A percentile compares a stretch with the other conserved stretches of the same genome.
These are phyloP conservation scores for Himalopsyche anomala DNA, from an alignment of 2,888 invertebrate species.

Conservation along the genomic window DNA sequence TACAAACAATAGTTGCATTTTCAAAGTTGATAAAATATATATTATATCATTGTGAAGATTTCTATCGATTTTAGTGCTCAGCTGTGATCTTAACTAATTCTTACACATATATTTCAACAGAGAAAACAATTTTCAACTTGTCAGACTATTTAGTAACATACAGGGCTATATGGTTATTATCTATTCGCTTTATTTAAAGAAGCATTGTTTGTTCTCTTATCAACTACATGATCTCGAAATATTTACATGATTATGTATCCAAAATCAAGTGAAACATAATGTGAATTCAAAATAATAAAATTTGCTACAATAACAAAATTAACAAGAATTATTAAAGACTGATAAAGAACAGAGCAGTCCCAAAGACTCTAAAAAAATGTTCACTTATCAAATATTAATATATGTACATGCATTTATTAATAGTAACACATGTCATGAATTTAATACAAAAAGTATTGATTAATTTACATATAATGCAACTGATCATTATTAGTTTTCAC, in stretches of 20 bases:
- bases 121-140: not conserved
- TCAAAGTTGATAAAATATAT: not conserved
- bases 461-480: too few relatives aligned
- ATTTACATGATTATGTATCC: not conserved
- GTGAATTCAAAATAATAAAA: too few relatives aligned
- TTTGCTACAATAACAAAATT: too few relatives aligned
- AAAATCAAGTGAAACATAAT: too few relatives aligned
- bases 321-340: too few relatives aligned
- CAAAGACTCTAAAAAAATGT: too few relatives aligned
- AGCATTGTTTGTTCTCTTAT: conserved; percentile 2
- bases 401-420: too few relatives aligned
- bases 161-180: not conserved
- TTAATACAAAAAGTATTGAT: too few relatives aligned
- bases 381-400: too few relatives aligned
- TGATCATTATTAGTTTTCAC: too few relatives aligned
- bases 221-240: not conserved
- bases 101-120: not conserved
- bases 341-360: too few relatives aligned
- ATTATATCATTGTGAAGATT: not conserved
- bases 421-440: too few relatives aligned
- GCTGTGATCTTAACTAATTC: not conserved
- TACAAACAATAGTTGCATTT: not conserved
- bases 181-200: not conserved
- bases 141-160: not conserved
- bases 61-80: not conserved